These are phyloP conservation scores for Pocillopora damicornis DNA, from an alignment of 64 coral and sea anemone species.

Conservation along the genomic window DNA sequence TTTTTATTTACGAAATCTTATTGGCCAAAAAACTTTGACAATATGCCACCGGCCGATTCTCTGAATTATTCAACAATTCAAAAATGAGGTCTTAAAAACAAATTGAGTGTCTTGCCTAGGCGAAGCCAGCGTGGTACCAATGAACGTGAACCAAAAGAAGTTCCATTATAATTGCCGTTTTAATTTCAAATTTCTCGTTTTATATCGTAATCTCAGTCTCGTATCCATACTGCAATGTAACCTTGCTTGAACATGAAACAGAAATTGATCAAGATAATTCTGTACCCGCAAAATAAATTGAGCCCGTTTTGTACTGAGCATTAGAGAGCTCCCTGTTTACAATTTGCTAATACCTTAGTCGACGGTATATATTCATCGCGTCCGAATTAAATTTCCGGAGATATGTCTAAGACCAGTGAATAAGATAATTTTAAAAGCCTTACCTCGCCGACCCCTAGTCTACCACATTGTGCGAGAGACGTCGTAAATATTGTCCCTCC, in stretches of 20 bases:
- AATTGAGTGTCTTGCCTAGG: neutral
- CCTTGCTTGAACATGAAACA: neutral
- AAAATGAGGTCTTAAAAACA: neutral
- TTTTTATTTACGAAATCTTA: neutral
- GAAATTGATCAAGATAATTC: neutral
- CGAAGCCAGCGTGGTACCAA: neutral
- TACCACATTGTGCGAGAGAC: neutral
- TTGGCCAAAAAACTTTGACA: neutral
- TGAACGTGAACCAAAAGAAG: neutral
- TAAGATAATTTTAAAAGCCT: neutral
- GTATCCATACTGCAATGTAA: neutral
- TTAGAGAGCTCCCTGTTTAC: neutral
- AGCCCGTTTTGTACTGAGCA: neutral
- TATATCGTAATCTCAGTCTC: neutral
- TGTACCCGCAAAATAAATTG: neutral
- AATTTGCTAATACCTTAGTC: neutral
- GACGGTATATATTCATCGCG: neutral
- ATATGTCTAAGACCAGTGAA: neutral
- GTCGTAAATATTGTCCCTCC: neutral
- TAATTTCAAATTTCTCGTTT: neutral
- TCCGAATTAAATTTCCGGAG: constrained; percentile 10
- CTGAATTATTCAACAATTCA: constrained; percentile 18
- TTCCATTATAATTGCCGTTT: neutral
- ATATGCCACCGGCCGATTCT: neutral
- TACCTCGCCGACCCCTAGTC: neutral